Evolutionary conservation across 1,140 invertebrate species (phyloP).

Genomic region (Rhagoletis zephyria): DNA sequence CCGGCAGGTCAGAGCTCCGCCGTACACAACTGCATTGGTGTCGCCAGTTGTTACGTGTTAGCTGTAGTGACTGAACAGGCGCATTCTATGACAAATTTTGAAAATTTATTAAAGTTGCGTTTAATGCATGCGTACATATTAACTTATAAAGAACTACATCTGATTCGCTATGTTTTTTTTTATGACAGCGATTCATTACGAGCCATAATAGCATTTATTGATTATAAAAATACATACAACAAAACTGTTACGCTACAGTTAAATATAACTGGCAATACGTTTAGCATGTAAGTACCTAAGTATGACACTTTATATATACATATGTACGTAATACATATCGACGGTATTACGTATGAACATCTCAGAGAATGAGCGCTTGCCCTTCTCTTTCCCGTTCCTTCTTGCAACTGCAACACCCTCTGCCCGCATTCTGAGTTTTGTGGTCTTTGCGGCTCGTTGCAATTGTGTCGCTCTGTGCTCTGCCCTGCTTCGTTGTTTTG

Average conservation of each 20-base stretch:
- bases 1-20: not conserved
- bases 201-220: constrained; percentile 42
- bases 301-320: not conserved
- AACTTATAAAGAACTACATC: not conserved
- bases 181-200: not conserved
- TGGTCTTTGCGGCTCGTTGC: constrained; percentile 38
- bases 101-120: too few species aligned
- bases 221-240: constrained; percentile 21
- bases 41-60: not conserved
- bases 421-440: not conserved
- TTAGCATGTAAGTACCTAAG: constrained; percentile 6
- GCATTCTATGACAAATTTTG: too few species aligned
- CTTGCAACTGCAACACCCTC: not conserved
- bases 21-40: not conserved
- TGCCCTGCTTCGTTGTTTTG: not conserved
- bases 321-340: not conserved
- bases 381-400: not conserved
- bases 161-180: not conserved
- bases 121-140: not conserved
- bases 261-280: constrained; percentile 27
- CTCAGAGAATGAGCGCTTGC: not conserved
- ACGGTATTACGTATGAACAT: not conserved
- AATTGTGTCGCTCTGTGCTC: constrained; percentile 20
- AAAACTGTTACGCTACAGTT: not conserved
- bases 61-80: too few species aligned